These are phyloP conservation scores for Nematostella vectensis DNA, from an alignment of 92 coral and sea anemone species.

Conservation along the genomic window DNA sequence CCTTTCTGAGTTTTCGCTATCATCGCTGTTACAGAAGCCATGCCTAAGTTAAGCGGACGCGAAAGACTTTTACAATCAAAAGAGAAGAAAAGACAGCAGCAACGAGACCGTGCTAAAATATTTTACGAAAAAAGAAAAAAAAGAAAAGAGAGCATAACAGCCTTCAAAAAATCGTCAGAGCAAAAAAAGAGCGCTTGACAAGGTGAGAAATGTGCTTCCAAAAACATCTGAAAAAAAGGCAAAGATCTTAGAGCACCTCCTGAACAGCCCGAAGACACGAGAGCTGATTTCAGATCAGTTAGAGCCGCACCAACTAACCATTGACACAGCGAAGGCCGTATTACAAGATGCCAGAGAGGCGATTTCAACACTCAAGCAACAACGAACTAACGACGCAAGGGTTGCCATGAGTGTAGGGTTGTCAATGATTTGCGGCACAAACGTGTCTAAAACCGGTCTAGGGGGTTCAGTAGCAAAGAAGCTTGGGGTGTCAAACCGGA, in stretches of 20 bases:
- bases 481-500: conserved; percentile 6
- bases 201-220: conserved; percentile 5
- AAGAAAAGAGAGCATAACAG: not conserved
- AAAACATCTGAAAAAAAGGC: conserved; percentile 14
- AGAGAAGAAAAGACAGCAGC: conserved; percentile 1
- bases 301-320: not conserved
- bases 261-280: conserved; percentile 6
- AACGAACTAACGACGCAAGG: conserved; percentile 16
- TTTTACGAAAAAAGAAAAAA: conserved; percentile 6
- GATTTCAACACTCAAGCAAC: not conserved
- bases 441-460: not conserved
- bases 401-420: conserved; percentile 12
- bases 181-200: conserved; percentile 10
- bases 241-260: not conserved
- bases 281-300: not conserved
- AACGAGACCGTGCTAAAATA: conserved; percentile 11
- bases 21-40: not conserved
- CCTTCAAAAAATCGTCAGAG: not conserved
- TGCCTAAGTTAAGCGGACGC: conserved; percentile 1
- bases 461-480: not conserved
- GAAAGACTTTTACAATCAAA: conserved; percentile 8
- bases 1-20: not conserved
- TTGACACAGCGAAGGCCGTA: not conserved
- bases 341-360: conserved; percentile 3
- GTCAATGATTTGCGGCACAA: conserved; percentile 13